These are phyloP conservation scores for Phoebastria nigripes DNA, from an alignment of 2,797 vertebrate genomes.

Conservation along the genomic window DNA sequence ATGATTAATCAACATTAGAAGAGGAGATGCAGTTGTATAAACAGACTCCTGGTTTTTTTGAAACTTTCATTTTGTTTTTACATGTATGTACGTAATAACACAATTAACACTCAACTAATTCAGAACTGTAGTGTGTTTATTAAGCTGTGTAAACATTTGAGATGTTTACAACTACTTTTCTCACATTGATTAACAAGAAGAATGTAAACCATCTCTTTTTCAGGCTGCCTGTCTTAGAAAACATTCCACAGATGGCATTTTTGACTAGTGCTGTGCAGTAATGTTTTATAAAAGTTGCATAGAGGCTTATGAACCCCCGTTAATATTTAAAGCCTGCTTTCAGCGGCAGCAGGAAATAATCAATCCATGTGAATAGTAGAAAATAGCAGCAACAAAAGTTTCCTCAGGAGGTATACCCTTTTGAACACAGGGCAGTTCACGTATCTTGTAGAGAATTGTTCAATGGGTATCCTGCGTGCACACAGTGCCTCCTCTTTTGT, in stretches of 20 bases:
- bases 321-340: conserved; percentile 68
- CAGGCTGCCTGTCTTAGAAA: neutral
- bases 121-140: neutral
- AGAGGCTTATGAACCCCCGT: conserved; percentile 22
- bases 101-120: neutral
- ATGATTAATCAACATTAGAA: neutral
- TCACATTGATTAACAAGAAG: neutral
- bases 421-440: neutral
- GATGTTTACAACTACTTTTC: neutral
- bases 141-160: neutral
- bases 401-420: conserved; percentile 36
- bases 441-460: conserved; percentile 1
- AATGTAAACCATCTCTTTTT: neutral
- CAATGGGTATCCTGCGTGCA: neutral
- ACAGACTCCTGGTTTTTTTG: neutral
- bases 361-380: conserved; percentile 9
- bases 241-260: neutral
- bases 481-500: neutral
- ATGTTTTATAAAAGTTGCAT: conserved; percentile 49
- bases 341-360: conserved; percentile 30
- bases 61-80: neutral
- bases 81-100: neutral
- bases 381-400: neutral
- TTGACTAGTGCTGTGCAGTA: neutral
- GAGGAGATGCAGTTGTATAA: neutral